phyloP scores from a whole-genome alignment of 2,888 invertebrate species.

The Catonia carolina region DNA sequence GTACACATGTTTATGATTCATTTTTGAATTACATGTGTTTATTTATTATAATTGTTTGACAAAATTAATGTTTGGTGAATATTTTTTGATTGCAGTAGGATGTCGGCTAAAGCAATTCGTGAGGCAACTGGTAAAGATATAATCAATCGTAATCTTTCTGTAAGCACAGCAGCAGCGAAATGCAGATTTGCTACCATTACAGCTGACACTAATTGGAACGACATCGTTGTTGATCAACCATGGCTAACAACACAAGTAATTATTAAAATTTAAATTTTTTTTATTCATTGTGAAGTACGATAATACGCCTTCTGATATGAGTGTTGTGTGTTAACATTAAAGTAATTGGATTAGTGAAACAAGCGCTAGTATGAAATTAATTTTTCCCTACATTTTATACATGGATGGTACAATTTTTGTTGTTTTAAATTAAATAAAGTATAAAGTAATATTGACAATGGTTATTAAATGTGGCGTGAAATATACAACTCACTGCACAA shows the following conservation, averaged over 20 bases:
- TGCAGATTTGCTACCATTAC: constrained; percentile 78
- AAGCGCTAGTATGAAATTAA: too few species aligned
- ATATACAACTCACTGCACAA: too few species aligned
- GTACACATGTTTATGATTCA: too few species aligned
- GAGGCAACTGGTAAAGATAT: constrained; percentile 92
- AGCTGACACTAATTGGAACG: constrained; percentile 68
- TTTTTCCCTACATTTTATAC: too few species aligned
- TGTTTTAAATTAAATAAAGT: too few species aligned
- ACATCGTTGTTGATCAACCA: constrained; percentile 66
- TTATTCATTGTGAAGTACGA: not conserved
- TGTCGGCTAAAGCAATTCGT: constrained; percentile 96
- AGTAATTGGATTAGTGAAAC: not conserved
- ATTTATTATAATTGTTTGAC: too few species aligned
- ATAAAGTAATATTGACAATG: too few species aligned
- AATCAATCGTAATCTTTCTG: constrained; percentile 70
- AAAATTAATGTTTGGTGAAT: too few species aligned
- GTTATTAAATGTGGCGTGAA: too few species aligned
- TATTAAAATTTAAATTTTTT: constrained; percentile 19
- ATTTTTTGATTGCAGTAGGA: constrained; percentile 40
- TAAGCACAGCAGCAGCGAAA: constrained; percentile 58
- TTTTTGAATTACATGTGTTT: too few species aligned
- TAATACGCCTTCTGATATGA: not conserved
- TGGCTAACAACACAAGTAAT: constrained; percentile 76
- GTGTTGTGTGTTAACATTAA: not conserved
- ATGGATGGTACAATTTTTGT: too few species aligned